Evolutionary conservation across 1,140 invertebrate genomes (phyloP).

Genomic region (Drosophila malerkotliana): DNA sequence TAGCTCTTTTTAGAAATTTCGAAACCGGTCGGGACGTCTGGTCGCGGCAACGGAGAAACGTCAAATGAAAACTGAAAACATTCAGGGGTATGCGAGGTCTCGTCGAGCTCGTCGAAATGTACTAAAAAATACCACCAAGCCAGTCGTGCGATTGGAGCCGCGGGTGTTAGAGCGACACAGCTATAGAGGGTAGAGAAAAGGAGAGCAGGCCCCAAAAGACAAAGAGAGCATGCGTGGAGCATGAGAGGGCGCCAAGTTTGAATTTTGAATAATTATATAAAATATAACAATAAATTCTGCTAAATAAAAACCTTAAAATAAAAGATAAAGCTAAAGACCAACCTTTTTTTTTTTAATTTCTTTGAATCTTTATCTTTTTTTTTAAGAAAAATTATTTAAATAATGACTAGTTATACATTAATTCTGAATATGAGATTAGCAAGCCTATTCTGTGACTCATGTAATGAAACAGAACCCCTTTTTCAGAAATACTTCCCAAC

Average conservation of each 20-base stretch:
- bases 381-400: too few relatives aligned
- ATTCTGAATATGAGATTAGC: neutral
- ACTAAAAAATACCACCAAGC: slow-evolving; percentile 31
- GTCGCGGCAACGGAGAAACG: slow-evolving; percentile 37
- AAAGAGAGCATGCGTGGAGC: slow-evolving; percentile 22
- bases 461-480: neutral
- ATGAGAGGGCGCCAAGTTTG: slow-evolving; percentile 45
- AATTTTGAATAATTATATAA: neutral
- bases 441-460: neutral
- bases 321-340: too few relatives aligned
- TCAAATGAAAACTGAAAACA: slow-evolving; percentile 28
- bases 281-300: too few relatives aligned
- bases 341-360: too few relatives aligned
- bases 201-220: neutral
- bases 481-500: neutral
- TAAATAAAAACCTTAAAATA: neutral
- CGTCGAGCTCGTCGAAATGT: neutral
- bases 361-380: too few relatives aligned
- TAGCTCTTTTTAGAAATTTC: slow-evolving; percentile 7
- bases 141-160: slow-evolving; percentile 20
- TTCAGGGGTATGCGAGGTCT: slow-evolving; percentile 2
- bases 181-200: neutral
- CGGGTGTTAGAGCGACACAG: slow-evolving; percentile 33
- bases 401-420: too few relatives aligned
- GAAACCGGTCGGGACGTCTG: slow-evolving; percentile 37